phyloP scores from a whole-genome alignment of 2,113 vertebrate genomes.

The Equus przewalskii region DNA sequence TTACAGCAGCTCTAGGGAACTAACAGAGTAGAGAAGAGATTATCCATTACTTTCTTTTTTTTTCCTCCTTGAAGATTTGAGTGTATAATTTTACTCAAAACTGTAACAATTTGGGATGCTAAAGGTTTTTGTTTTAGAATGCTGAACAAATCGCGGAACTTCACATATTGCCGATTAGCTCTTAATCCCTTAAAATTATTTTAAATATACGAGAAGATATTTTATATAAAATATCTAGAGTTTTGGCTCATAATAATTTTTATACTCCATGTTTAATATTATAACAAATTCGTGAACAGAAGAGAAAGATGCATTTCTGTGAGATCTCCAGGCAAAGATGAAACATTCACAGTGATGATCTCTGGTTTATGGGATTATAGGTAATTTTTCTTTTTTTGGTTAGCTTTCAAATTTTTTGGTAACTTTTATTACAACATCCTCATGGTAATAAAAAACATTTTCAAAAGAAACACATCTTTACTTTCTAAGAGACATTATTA shows the following conservation, averaged over 20 bases:
- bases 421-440: neutral
- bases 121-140: neutral
- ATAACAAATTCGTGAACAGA: neutral
- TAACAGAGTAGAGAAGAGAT: neutral
- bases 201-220: slow-evolving; percentile 30
- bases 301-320: neutral
- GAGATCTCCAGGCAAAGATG: neutral
- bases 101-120: neutral
- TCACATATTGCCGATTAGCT: neutral
- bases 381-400: neutral
- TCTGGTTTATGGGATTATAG: neutral
- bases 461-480: neutral
- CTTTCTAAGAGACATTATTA: neutral
- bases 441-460: neutral
- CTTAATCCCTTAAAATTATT: slow-evolving; percentile 29
- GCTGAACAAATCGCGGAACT: neutral
- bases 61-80: neutral
- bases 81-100: neutral
- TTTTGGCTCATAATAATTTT: neutral
- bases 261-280: neutral
- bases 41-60: neutral
- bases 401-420: neutral
- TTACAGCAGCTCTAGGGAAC: neutral
- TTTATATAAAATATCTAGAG: neutral
- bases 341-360: neutral